These are phyloP conservation scores for Sarcophaga caerulescens DNA, from an alignment of 2,888 invertebrate species.

Conservation along the genomic window DNA sequence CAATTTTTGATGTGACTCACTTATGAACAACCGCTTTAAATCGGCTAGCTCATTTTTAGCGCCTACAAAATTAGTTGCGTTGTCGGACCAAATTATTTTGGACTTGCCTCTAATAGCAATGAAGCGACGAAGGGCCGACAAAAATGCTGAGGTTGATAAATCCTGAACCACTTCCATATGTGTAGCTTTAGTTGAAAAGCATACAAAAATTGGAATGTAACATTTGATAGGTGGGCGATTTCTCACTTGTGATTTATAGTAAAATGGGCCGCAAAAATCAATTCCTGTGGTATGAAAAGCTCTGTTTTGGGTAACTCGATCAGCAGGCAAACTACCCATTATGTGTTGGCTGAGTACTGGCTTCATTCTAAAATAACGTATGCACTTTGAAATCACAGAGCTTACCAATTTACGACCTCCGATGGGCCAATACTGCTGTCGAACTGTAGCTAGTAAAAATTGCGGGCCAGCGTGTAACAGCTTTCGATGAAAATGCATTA, in stretches of 20 bases:
- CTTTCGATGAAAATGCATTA: conserved; percentile 48
- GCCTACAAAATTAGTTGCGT: conserved; percentile 51
- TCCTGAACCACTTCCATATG: conserved; percentile 26
- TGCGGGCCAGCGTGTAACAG: conserved; percentile 59
- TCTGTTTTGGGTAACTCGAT: neutral
- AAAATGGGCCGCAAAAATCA: no score
- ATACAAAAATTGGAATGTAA: conserved; percentile 40
- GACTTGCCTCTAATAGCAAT: conserved; percentile 31
- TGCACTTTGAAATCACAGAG: conserved; percentile 10
- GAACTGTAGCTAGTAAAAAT: conserved; percentile 49
- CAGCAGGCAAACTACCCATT: conserved; percentile 1
- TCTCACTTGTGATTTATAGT: no score
- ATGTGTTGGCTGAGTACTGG: neutral
- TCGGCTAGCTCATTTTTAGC: conserved; percentile 51
- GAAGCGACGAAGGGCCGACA: conserved; percentile 12
- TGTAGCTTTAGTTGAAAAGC: conserved; percentile 14
- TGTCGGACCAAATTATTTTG: conserved; percentile 46
- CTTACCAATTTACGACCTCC: conserved; percentile 17
- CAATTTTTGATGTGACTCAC: conserved; percentile 8
- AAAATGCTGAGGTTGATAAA: conserved; percentile 8
- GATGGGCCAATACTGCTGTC: conserved; percentile 60
- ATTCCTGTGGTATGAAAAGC: no score
- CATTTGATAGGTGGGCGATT: neutral
- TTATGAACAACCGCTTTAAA: conserved; percentile 34
- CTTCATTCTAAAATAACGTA: conserved; percentile 1